phyloP scores from a whole-genome alignment of 2,113 vertebrate species.

The Arothron firmamentum region DNA sequence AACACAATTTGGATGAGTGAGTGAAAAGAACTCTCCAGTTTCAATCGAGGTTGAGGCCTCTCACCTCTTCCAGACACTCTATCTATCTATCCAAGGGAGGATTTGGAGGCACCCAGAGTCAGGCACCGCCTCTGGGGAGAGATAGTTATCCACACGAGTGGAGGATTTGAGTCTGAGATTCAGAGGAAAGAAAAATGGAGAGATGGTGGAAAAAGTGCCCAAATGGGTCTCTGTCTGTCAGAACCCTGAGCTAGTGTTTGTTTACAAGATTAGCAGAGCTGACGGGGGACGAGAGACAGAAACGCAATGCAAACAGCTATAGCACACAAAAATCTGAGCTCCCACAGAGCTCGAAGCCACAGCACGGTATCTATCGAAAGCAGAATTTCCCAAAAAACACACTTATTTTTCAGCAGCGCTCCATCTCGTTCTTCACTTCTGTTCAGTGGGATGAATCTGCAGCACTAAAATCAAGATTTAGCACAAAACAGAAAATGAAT shows the following conservation, averaged over 20 bases:
- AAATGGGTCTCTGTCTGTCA: neutral
- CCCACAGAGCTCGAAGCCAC: too few relatives aligned
- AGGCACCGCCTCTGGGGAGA: slow-evolving; percentile 18
- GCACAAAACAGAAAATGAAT: neutral
- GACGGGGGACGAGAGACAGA: neutral
- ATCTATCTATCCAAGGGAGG: slow-evolving; percentile 4
- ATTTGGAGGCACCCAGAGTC: neutral
- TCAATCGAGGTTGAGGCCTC: slow-evolving; percentile 22
- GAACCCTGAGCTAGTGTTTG: too few relatives aligned
- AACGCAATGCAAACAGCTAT: too few relatives aligned
- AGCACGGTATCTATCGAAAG: too few relatives aligned
- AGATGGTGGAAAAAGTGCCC: neutral
- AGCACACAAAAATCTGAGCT: too few relatives aligned
- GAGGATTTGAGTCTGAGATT: slow-evolving; percentile 19
- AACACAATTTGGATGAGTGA: slow-evolving; percentile 10
- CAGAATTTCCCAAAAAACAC: neutral
- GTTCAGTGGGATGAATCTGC: neutral
- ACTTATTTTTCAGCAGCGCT: neutral
- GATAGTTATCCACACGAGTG: neutral
- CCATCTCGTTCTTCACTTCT: neutral
- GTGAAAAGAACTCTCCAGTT: slow-evolving; percentile 1
- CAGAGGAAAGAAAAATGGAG: slow-evolving; percentile 1
- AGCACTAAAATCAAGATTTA: neutral
- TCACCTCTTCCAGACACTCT: slow-evolving; percentile 7
- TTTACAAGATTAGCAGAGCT: too few relatives aligned